These are phyloP conservation scores for Lepidocyrtinus sp. DNA, from an alignment of 2,888 invertebrate species.

Conservation along the genomic window DNA sequence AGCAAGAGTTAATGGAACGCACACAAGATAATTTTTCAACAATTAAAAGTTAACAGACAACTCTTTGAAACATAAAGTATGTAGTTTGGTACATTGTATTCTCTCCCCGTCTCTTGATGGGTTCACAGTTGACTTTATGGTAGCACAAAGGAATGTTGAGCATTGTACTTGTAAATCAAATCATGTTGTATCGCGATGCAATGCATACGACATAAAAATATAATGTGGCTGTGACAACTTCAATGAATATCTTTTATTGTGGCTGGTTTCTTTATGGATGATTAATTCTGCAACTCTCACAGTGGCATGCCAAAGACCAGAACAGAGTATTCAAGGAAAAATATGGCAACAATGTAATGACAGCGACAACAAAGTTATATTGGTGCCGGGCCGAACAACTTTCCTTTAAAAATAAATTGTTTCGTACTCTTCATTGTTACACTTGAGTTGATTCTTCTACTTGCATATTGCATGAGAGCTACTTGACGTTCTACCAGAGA, in stretches of 20 bases:
- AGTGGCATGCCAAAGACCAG: background rate
- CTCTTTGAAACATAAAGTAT: background rate
- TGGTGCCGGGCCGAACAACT: conserved; percentile 1
- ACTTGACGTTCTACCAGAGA: background rate
- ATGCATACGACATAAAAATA: too few relatives aligned
- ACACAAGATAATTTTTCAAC: conserved; percentile 14
- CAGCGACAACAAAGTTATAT: conserved; percentile 9
- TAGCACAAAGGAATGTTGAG: conserved; percentile 18
- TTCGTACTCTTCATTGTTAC: background rate
- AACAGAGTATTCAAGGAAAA: background rate
- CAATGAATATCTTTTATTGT: conserved; percentile 11
- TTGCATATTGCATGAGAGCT: background rate
- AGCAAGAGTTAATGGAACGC: conserved; percentile 1
- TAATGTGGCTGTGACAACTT: conserved; percentile 8
- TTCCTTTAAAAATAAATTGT: conserved; percentile 6
- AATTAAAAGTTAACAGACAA: conserved; percentile 17
- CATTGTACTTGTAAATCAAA: background rate
- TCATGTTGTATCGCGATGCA: too few relatives aligned
- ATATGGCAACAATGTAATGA: conserved; percentile 1
- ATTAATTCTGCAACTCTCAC: conserved; percentile 10
- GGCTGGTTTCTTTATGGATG: conserved; percentile 13
- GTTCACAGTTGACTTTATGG: background rate
- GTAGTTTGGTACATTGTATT: background rate
- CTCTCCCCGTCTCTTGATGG: background rate
- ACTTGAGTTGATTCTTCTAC: background rate